Evolutionary conservation across 2,113 vertebrate species (phyloP), one percentile per base, ranked within the genome.

Genomic region (Boleophthalmus pectinirostris): DNA sequence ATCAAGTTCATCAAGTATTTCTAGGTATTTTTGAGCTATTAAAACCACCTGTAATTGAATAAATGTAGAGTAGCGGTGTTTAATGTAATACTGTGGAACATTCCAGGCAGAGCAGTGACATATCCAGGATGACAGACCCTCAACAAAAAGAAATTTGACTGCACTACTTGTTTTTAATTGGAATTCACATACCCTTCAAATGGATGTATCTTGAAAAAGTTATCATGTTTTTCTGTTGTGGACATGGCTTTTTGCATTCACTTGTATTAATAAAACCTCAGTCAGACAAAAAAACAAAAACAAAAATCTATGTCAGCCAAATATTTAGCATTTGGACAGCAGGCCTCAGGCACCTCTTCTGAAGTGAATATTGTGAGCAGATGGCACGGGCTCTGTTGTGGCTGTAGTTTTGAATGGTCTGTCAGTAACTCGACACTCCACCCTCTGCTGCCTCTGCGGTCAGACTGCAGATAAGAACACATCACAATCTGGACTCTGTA

Each of bases 401-500:
- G 63, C 43, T 65, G 25, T 43, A 29, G 61, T 54, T 58, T 10
- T 2, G 80, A 72, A 38, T 64, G 49, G 25, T 54, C 29, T 63
- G 29, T 71, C 4, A 63, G 89, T 85, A 88, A 91, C 63, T 16
- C 12, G 85, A 91, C 71, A 73, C 87, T 67, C 6, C 56, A 29
- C 29, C 29, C 29, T 29, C 69, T 60, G 75, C 66, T 78, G 67
- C 14, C 45, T 56, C 64, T 65, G 65, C 49, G 64, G 21, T 69
- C 18, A 18, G 3, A 24, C 45, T 61, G 29, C 9, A 21, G 54
- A 70, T 66, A 72, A 70, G 51, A 72, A 69, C 45, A 72, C 57
- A 29, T 29, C 29, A 29, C 78, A 68, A 70, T 47, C 47, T 23
- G 47, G 54, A 61, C 33, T 21, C 20, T 64, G 18, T 43, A 64